Evolutionary conservation across 2,113 vertebrate genomes (phyloP).

Genomic region (Centropristis striata): DNA sequence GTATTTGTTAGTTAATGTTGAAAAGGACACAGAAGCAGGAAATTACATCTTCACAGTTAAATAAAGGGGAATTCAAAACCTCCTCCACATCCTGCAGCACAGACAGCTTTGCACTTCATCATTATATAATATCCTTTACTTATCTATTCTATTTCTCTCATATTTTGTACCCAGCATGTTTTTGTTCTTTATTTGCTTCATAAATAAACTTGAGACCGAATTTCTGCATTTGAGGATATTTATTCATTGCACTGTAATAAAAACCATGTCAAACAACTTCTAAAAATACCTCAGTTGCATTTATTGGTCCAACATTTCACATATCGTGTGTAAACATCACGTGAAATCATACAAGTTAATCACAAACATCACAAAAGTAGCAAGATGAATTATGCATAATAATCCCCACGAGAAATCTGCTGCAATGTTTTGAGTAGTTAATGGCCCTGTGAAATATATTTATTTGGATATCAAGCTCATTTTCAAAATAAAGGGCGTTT

Average conservation of each 20-base stretch:
- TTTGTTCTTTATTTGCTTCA: not conserved
- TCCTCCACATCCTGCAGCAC: not conserved
- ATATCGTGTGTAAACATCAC: slow-evolving; percentile 54
- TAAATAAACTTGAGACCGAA: not conserved
- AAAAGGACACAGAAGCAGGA: too few relatives aligned
- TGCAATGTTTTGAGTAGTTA: too few relatives aligned
- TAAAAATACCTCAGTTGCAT: slow-evolving; percentile 29
- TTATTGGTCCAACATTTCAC: slow-evolving; percentile 41
- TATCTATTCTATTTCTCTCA: not conserved
- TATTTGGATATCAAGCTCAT: not conserved
- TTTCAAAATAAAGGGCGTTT: slow-evolving; percentile 16
- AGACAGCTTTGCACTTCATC: too few relatives aligned
- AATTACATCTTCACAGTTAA: not conserved
- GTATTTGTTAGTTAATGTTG: too few relatives aligned
- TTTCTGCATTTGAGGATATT: slow-evolving; percentile 36
- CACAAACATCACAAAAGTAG: slow-evolving; percentile 40
- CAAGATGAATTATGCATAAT: slow-evolving; percentile 14
- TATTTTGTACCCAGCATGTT: not conserved
- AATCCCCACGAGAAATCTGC: not conserved
- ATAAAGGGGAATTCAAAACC: not conserved
- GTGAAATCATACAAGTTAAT: slow-evolving; percentile 53
- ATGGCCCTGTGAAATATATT: not conserved
- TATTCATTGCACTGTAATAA: slow-evolving; percentile 64
- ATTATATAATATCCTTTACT: not conserved
- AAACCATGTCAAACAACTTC: slow-evolving; percentile 17